A percentile compares a stretch with the other conserved stretches of the same genome.
Evolutionary conservation across 2,888 invertebrate species (phyloP).

Genomic region (Barypeithes pellucidus): DNA sequence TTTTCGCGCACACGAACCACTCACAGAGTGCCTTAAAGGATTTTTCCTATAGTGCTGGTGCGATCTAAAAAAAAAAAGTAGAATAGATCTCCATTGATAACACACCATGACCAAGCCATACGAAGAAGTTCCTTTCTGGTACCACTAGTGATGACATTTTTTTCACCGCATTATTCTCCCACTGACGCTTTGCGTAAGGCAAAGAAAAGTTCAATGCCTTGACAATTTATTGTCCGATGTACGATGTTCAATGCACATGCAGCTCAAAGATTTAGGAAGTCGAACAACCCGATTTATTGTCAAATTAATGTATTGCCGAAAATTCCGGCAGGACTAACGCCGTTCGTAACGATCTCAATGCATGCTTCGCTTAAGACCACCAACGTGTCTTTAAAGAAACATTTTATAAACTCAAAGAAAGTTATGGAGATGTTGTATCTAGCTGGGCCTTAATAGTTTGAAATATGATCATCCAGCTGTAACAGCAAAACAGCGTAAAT

Average conservation of each 20-base stretch:
- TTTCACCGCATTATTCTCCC: conserved; percentile 8
- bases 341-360: conserved; percentile 42
- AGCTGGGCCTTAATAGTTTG: too few species aligned
- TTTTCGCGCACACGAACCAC: too few species aligned
- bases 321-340: conserved; percentile 51
- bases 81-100: too few species aligned
- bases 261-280: conserved; percentile 52
- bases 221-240: conserved; percentile 31
- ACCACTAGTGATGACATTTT: not conserved
- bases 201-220: conserved; percentile 45
- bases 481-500: too few species aligned
- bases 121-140: too few species aligned
- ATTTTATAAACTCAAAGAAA: too few species aligned
- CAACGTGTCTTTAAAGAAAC: conserved; percentile 1
- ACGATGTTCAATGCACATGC: conserved; percentile 32
- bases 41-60: too few species aligned
- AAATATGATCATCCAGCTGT: too few species aligned
- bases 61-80: too few species aligned
- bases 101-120: too few species aligned
- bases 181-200: conserved; percentile 21
- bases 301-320: conserved; percentile 51
- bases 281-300: conserved; percentile 46
- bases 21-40: too few species aligned
- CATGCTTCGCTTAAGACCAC: conserved; percentile 47
- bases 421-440: too few species aligned